phyloP scores from a whole-genome alignment of 2,113 vertebrate genomes.

The Dascyllus trimaculatus region DNA sequence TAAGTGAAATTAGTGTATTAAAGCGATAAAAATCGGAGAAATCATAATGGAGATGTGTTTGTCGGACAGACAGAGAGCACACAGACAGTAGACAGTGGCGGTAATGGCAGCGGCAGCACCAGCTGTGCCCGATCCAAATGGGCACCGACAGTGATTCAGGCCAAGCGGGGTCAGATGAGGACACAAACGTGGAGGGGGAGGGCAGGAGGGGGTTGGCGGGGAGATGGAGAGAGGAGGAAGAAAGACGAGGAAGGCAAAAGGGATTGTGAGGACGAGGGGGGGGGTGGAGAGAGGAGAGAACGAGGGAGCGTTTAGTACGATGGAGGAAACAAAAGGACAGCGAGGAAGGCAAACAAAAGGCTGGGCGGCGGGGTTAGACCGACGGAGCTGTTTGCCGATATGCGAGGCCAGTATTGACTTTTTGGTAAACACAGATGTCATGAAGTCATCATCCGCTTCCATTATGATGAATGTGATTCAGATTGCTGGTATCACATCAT shows the following conservation, averaged over 20 bases:
- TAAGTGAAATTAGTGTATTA: neutral
- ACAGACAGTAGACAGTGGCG: slow-evolving; percentile 34
- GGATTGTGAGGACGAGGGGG: slow-evolving; percentile 21
- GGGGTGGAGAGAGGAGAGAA: slow-evolving; percentile 5
- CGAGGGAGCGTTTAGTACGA: slow-evolving; percentile 29
- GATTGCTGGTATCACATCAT: neutral
- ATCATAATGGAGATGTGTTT: slow-evolving; percentile 33
- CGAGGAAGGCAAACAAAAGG: slow-evolving; percentile 55
- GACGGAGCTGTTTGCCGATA: slow-evolving; percentile 18
- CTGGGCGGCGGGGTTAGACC: neutral
- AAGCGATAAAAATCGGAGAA: neutral
- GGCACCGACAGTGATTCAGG: slow-evolving; percentile 62
- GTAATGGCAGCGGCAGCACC: slow-evolving; percentile 63
- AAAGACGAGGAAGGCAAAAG: slow-evolving; percentile 39
- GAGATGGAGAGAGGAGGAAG: slow-evolving; percentile 45
- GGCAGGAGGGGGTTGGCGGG: neutral
- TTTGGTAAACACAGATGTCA: slow-evolving; percentile 4
- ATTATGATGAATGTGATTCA: neutral
- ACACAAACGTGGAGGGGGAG: slow-evolving; percentile 49
- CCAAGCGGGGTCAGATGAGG: slow-evolving; percentile 76
- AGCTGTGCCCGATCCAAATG: slow-evolving; percentile 71
- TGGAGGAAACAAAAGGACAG: slow-evolving; percentile 62
- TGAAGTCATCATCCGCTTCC: neutral
- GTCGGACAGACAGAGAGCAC: slow-evolving; percentile 19
- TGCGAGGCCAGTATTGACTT: neutral